Percentiles rank a stretch among this genome's conserved stretches.
Conservation (phyloP, 2,797 vertebrate genomes). For the Sebastes melanostomus region DNA sequence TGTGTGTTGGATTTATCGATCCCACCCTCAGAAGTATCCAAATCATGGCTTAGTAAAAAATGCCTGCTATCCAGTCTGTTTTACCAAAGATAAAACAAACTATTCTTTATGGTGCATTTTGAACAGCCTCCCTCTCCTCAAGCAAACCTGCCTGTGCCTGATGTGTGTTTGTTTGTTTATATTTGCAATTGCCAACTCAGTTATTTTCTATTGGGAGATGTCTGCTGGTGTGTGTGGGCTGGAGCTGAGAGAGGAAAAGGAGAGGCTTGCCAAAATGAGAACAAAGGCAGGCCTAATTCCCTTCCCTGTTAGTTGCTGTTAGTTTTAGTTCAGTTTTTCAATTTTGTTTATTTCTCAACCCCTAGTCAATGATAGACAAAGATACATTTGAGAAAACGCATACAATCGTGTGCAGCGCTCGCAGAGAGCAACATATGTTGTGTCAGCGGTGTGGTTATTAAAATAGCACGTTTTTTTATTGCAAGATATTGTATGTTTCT, state of each 20-base stretch:
- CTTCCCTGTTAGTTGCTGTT: constrained; percentile 8
- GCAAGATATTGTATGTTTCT: not conserved
- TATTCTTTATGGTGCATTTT: not conserved
- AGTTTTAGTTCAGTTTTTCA: not conserved
- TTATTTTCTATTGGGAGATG: constrained; percentile 27
- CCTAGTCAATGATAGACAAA: not conserved
- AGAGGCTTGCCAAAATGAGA: constrained; percentile 33
- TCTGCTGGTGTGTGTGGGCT: constrained; percentile 43
- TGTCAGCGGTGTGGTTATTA: not conserved
- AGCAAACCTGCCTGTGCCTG: not conserved
- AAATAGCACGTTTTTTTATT: not conserved
- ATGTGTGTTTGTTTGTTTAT: constrained; percentile 15
- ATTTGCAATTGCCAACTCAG: constrained; percentile 4
- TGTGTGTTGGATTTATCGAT: constrained; percentile 9
- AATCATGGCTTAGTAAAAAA: not conserved
- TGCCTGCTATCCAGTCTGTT: not conserved
- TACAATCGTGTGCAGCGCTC: not conserved
- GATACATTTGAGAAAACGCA: not conserved
- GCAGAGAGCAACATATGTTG: not conserved
- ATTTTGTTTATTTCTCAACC: not conserved
- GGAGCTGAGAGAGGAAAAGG: constrained; percentile 11
- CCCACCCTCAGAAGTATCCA: not conserved
- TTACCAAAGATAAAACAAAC: not conserved
- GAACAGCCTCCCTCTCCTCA: not conserved
- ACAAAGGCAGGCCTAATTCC: constrained; percentile 25